Evolutionary conservation across 2,113 vertebrate species (phyloP).

Genomic region (Brachypteracias leptosomus): DNA sequence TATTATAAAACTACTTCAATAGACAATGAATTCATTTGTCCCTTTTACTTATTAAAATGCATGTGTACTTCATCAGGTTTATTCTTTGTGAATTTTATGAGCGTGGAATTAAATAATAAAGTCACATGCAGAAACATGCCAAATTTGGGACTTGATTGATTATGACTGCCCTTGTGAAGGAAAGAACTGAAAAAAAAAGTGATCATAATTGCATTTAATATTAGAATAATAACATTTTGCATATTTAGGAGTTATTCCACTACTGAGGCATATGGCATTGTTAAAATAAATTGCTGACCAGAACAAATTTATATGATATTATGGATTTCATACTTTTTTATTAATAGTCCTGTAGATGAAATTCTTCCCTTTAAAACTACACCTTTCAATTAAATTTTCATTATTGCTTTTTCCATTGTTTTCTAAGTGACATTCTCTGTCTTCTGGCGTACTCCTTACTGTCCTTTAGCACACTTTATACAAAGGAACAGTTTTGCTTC

Average conservation of each 20-base stretch:
- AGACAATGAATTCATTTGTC: constrained; percentile 59
- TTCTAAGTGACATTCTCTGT: not conserved
- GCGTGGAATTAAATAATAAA: constrained; percentile 19
- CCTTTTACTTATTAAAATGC: constrained; percentile 35
- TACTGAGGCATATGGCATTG: not conserved
- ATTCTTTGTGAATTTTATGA: constrained; percentile 22
- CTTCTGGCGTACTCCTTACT: not conserved
- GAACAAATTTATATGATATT: not conserved
- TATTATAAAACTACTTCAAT: constrained; percentile 47
- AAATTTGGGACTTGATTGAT: not conserved
- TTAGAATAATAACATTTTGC: not conserved
- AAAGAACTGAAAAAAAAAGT: not conserved
- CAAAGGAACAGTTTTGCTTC: not conserved
- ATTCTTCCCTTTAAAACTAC: not conserved
- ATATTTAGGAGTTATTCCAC: not conserved
- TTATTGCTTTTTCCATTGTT: not conserved
- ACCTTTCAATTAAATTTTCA: not conserved
- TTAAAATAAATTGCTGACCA: not conserved
- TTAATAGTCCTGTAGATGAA: not conserved
- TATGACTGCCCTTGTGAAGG: not conserved
- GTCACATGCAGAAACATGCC: not conserved
- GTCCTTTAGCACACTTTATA: not conserved
- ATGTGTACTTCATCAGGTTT: constrained; percentile 46
- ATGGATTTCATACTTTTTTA: not conserved
- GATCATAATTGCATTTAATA: not conserved